Conservation (phyloP, 2,888 invertebrate genomes). For the Hirtodrosophila alboralis region DNA sequence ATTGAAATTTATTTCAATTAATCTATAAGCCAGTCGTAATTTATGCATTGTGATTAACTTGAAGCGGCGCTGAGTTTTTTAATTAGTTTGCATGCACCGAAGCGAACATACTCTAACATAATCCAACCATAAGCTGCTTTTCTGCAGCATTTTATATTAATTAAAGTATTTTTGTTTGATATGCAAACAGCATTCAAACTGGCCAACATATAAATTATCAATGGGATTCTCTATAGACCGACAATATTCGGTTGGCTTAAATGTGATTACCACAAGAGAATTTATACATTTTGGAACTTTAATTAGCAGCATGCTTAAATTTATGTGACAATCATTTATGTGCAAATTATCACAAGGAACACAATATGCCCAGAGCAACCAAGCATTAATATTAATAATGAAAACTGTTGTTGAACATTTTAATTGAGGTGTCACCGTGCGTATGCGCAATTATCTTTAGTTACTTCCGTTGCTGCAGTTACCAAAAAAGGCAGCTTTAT, state of each 20-base stretch:
- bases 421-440: conserved; percentile 25
- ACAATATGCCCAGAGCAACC: neutral
- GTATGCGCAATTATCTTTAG: conserved; percentile 32
- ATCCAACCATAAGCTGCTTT: conserved; percentile 50
- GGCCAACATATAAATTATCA: conserved; percentile 25
- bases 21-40: conserved; percentile 29
- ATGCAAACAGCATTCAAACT: neutral
- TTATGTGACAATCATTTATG: conserved; percentile 15
- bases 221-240: conserved; percentile 15
- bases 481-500: conserved; percentile 22
- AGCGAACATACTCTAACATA: neutral
- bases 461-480: conserved; percentile 2
- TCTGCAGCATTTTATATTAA: conserved; percentile 60
- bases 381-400: conserved; percentile 27
- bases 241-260: conserved; percentile 38
- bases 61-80: conserved; percentile 49
- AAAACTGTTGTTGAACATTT: conserved; percentile 10
- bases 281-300: conserved; percentile 41
- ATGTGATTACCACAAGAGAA: conserved; percentile 42
- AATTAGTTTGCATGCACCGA: conserved; percentile 50
- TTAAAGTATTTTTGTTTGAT: conserved; percentile 72
- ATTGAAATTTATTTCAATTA: conserved; percentile 12
- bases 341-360: conserved; percentile 29
- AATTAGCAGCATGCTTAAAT: conserved; percentile 40
- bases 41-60: conserved; percentile 33